Conservation (phyloP, 2,113 vertebrate species). For the Corythornis madagascariensis region DNA sequence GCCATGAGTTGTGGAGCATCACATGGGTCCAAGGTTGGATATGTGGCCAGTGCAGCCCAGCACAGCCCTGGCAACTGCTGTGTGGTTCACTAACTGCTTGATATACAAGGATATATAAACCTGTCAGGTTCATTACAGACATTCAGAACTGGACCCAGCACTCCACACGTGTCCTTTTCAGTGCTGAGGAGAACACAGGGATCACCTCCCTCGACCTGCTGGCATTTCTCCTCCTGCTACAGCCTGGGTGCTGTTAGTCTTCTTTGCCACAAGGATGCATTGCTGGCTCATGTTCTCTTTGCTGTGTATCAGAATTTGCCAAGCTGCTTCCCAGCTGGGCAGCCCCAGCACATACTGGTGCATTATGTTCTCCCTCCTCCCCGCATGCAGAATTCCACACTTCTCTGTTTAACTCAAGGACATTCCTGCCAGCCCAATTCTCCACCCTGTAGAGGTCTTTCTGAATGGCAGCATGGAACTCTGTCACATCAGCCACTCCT, state of each 20-base stretch:
- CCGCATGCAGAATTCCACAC: background rate
- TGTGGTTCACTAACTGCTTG: rapidly evolving
- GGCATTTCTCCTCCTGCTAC: background rate
- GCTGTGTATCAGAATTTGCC: background rate
- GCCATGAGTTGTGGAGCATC: background rate
- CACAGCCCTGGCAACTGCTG: background rate
- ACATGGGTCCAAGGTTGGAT: rapidly evolving
- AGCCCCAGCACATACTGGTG: background rate
- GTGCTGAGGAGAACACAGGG: background rate
- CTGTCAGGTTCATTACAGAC: background rate
- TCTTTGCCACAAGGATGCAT: background rate
- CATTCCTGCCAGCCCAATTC: background rate
- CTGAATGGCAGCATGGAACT: background rate
- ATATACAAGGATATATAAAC: too few species aligned
- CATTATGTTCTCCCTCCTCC: background rate
- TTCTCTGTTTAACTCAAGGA: background rate
- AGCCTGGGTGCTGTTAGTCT: background rate
- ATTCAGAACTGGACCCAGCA: background rate
- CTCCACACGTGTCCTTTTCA: background rate
- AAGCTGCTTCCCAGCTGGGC: background rate
- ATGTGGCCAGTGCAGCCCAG: background rate
- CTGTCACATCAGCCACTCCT: background rate
- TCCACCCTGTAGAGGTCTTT: background rate
- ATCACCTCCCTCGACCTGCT: background rate
- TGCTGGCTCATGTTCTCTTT: background rate